phyloP scores from a whole-genome alignment of 2,113 vertebrate genomes.

The Hemicordylus capensis region DNA sequence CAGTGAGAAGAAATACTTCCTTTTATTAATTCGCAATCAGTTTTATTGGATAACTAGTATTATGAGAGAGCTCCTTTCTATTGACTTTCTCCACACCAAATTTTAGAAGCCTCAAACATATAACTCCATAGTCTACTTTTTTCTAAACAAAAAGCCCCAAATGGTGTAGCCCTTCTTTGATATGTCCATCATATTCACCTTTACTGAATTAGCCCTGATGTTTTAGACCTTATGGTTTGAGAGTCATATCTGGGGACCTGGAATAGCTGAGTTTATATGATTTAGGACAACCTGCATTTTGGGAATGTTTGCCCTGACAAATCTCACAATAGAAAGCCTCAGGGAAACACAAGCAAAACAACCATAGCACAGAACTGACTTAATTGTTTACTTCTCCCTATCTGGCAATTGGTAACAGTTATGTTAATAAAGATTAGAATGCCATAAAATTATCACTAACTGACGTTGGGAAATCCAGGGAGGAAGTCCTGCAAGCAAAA shows the following conservation, averaged over 20 bases:
- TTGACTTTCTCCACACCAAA: too few species aligned
- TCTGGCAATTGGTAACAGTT: not conserved
- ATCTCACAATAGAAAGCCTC: not conserved
- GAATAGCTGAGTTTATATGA: not conserved
- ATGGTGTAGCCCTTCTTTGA: too few species aligned
- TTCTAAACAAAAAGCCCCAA: too few species aligned
- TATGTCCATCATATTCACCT: not conserved
- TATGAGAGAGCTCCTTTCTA: too few species aligned
- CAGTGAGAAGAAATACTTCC: too few species aligned
- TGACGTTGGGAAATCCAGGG: too few species aligned
- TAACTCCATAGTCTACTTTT: too few species aligned
- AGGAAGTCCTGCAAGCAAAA: too few species aligned
- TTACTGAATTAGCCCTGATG: not conserved
- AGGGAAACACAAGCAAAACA: not conserved
- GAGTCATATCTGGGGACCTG: not conserved
- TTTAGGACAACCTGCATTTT: not conserved
- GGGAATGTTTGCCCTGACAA: not conserved
- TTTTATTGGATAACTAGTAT: too few species aligned
- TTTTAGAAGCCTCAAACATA: too few species aligned
- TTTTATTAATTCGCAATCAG: too few species aligned
- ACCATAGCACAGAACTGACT: not conserved
- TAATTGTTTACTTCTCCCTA: not conserved
- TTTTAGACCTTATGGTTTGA: not conserved
- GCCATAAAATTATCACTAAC: too few species aligned
- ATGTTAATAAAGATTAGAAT: not conserved